Base-by-base conservation (phyloP, 2,888 invertebrate genomes). In the Philereme transversata region DNA sequence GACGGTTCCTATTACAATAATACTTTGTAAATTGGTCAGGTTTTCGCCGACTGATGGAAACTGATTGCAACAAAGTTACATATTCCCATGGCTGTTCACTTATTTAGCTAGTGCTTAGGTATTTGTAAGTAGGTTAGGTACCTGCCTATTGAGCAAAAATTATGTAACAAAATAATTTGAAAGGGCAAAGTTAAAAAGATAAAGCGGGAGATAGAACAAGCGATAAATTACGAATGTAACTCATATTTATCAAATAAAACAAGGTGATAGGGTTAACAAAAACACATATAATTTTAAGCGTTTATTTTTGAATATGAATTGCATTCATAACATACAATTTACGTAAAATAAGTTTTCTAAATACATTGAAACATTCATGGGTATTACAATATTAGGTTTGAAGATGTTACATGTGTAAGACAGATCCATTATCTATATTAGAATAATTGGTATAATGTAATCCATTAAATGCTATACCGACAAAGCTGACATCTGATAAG, bases 271-370 rank as follows among this genome's bases (percentile, higher is more conserved):
- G 75, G 70, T 69, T 67, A 78, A 81, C 74, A 77, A 82, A 89
- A 87, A 88, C 81, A 83, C 82, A 77, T 68, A 70, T 71, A 73
- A 74, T 73, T 85, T 82, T 74, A 88, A 90, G 86, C 87, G 68
- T 90, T 88, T 90, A 87, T 88, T 88, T 62, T 59, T 53, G 75
- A 84, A 89, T 90, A 91, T 91, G 91, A 92, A 90, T 91, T 91
- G 86, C 90, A 92, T 92, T 90, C 91, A 91, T 68, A 70, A 59
- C 47, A 58, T 53, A 64, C 64, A 61, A 46, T 57, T 54, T 44
- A 36, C 49, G 60, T 60, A 54, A 60, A 57, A 64, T 50, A 64
- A 51, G 43, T 53, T 50, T 60, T 48, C 49, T 44, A 44, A 22
- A 52, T 64, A 68, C 65, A 63, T 52, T 55, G 57, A 45, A 48